phyloP scores from a whole-genome alignment of 2,113 vertebrate species.

The Lepidothrix coronata region DNA sequence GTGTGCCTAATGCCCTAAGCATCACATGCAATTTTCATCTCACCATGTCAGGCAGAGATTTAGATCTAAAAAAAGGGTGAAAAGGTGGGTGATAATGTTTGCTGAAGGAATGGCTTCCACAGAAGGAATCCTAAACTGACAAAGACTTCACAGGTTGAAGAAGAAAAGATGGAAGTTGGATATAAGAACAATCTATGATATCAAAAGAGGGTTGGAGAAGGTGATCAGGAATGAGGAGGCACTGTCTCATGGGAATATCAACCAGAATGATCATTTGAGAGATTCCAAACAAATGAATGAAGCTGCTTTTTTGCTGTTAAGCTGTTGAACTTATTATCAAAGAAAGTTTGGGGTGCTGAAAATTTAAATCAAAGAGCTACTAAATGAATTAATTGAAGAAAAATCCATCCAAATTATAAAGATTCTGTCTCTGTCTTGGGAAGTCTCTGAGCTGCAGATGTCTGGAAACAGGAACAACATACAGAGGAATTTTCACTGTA shows the following conservation, averaged over 20 bases:
- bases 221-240: neutral
- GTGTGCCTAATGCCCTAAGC: neutral
- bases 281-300: neutral
- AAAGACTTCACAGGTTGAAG: neutral
- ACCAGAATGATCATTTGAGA: neutral
- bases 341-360: neutral
- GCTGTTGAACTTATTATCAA: neutral
- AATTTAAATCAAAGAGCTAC: neutral
- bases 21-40: neutral
- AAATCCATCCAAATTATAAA: neutral
- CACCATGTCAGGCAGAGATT: neutral
- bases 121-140: neutral
- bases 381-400: neutral
- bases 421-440: neutral
- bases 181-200: neutral
- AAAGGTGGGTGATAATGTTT: neutral
- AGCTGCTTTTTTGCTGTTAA: neutral
- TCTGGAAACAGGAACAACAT: neutral
- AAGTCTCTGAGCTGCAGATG: neutral
- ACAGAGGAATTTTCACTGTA: neutral
- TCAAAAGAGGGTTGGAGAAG: neutral
- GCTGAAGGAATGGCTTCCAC: neutral
- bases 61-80: neutral
- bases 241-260: neutral
- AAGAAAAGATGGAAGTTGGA: neutral